These are phyloP conservation scores for Drosophila merina DNA, from an alignment of 2,888 invertebrate species.

Conservation along the genomic window DNA sequence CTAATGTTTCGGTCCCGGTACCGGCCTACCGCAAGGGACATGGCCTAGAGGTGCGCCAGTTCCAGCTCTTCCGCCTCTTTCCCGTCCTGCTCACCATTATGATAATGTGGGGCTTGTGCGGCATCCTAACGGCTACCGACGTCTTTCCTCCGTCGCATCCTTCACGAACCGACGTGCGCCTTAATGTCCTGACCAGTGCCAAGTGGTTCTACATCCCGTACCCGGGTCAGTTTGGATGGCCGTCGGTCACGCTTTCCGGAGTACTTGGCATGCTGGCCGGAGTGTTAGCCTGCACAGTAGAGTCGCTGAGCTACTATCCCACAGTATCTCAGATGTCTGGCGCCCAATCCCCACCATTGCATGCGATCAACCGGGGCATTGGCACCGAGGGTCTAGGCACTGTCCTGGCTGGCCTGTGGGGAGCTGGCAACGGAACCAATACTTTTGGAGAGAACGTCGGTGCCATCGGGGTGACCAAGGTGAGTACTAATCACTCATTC, in stretches of 20 bases:
- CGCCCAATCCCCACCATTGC: slow-evolving; percentile 92
- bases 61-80: slow-evolving; percentile 91
- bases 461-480: slow-evolving; percentile 94
- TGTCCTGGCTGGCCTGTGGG: slow-evolving; percentile 92
- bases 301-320: slow-evolving; percentile 95
- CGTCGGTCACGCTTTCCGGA: slow-evolving; percentile 88
- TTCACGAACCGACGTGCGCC: slow-evolving; percentile 90
- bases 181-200: slow-evolving; percentile 88
- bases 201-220: slow-evolving; percentile 93
- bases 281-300: slow-evolving; percentile 91
- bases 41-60: slow-evolving; percentile 86
- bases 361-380: slow-evolving; percentile 94
- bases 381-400: slow-evolving; percentile 94
- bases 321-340: slow-evolving; percentile 94
- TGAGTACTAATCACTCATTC: slow-evolving; percentile 72
- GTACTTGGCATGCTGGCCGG: slow-evolving; percentile 92
- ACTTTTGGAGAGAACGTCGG: slow-evolving; percentile 96
- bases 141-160: slow-evolving; percentile 88
- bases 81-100: slow-evolving; percentile 91
- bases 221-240: slow-evolving; percentile 92
- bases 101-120: slow-evolving; percentile 91
- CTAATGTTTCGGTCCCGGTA: slow-evolving; percentile 87
- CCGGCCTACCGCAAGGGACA: slow-evolving; percentile 86
- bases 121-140: slow-evolving; percentile 87
- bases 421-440: slow-evolving; percentile 93